These are phyloP conservation scores for Calidris pugnax DNA, from an alignment of 2,113 vertebrate species.

Conservation along the genomic window DNA sequence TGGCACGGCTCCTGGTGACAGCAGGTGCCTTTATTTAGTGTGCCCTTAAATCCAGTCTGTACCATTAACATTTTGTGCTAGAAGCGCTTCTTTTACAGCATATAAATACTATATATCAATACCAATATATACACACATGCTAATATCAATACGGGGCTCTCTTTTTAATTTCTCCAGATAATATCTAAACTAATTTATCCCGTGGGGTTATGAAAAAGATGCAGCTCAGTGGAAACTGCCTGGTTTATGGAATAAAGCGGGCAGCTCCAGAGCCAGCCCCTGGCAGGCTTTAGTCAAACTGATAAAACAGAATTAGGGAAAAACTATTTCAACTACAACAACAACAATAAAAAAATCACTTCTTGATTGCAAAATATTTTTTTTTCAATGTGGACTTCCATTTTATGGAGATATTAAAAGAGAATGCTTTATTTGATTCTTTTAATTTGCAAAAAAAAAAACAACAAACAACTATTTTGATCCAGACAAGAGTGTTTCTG, in stretches of 20 bases:
- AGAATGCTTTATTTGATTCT: too few species aligned
- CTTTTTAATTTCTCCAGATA: neutral
- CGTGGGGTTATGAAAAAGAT: neutral
- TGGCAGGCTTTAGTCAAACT: fast-evolving
- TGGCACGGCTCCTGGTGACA: neutral
- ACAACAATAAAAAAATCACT: too few species aligned
- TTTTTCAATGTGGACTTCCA: neutral
- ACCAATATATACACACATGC: too few species aligned
- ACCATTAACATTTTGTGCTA: neutral
- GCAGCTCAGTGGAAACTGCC: neutral
- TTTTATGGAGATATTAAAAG: neutral
- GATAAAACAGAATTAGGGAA: neutral
- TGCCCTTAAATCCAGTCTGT: neutral
- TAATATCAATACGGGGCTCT: too few species aligned
- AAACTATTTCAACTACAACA: neutral
- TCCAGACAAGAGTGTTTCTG: fast-evolving
- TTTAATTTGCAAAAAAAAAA: neutral
- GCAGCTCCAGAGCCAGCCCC: neutral
- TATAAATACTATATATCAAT: neutral
- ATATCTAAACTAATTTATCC: neutral
- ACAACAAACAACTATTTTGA: too few species aligned
- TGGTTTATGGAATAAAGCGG: neutral
- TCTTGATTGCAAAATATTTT: neutral
- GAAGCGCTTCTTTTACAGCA: neutral
- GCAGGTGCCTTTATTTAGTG: neutral